Conservation (phyloP, 1,140 invertebrate species). For the Hormaphis cornu region DNA sequence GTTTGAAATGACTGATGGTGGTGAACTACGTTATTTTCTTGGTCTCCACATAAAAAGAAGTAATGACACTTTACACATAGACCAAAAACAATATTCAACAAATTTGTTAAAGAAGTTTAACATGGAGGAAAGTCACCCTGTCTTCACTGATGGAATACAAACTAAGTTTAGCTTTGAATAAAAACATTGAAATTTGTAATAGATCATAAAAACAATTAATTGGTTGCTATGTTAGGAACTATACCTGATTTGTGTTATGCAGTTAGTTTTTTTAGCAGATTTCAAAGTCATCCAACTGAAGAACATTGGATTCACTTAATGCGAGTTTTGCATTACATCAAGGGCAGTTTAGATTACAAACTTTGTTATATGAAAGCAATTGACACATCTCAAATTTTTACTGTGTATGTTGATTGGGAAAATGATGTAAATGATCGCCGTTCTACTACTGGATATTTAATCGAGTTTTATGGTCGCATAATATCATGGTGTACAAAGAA, state of each 20-base stretch:
- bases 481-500: slow-evolving; percentile 16
- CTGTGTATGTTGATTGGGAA: not conserved
- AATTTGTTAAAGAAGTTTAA: not conserved
- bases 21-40: slow-evolving; percentile 2
- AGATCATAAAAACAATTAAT: slow-evolving; percentile 12
- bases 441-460: not conserved
- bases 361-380: slow-evolving; percentile 36
- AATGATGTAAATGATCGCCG: not conserved
- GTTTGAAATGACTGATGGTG: slow-evolving; percentile 13
- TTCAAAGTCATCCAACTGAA: slow-evolving; percentile 37
- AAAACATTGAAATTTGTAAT: not conserved
- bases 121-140: not conserved
- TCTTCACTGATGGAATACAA: not conserved
- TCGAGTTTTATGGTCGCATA: not conserved
- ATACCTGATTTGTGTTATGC: slow-evolving; percentile 38
- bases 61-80: not conserved
- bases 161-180: not conserved
- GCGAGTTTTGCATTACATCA: slow-evolving; percentile 38
- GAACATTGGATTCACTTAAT: slow-evolving; percentile 37
- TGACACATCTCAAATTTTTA: not conserved
- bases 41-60: not conserved
- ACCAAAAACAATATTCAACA: slow-evolving; percentile 1
- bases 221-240: slow-evolving; percentile 35
- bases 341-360: slow-evolving; percentile 35
- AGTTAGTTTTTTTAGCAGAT: slow-evolving; percentile 38